Conservation (phyloP, 2,113 vertebrate species). For the Acrocephalus arundinaceus region DNA sequence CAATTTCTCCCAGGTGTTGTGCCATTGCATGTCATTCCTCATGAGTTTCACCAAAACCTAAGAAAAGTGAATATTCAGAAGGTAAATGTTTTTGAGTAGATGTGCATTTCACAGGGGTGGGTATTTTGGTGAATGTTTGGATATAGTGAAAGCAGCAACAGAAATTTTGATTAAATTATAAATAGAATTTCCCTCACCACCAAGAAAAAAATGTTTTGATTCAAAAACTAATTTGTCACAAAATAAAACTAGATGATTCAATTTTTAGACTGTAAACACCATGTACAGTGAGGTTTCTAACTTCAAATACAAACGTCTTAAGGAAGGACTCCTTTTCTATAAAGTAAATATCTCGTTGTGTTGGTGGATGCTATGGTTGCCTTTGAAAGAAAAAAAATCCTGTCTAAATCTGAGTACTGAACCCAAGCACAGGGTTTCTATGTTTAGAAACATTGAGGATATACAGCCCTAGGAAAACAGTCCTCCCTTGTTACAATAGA, state of each 20-base stretch:
- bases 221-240: not conserved
- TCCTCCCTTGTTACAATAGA: not conserved
- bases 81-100: not conserved
- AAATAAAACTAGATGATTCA: not conserved
- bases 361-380: not conserved
- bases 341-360: not conserved
- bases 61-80: not conserved
- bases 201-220: not conserved
- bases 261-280: not conserved
- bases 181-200: not conserved
- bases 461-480: not conserved
- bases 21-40: not conserved
- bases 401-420: not conserved
- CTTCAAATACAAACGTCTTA: not conserved
- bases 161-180: not conserved
- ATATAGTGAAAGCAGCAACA: not conserved
- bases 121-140: not conserved
- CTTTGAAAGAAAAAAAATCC: not conserved
- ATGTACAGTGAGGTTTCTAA: not conserved
- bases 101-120: not conserved
- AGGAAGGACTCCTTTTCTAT: not conserved
- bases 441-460: not conserved
- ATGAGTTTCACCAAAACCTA: not conserved
- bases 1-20: not conserved
- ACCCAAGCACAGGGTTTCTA: fast-evolving